Evolutionary conservation across 2,113 vertebrate genomes (phyloP).

Genomic region (Xiphophorus couchianus): DNA sequence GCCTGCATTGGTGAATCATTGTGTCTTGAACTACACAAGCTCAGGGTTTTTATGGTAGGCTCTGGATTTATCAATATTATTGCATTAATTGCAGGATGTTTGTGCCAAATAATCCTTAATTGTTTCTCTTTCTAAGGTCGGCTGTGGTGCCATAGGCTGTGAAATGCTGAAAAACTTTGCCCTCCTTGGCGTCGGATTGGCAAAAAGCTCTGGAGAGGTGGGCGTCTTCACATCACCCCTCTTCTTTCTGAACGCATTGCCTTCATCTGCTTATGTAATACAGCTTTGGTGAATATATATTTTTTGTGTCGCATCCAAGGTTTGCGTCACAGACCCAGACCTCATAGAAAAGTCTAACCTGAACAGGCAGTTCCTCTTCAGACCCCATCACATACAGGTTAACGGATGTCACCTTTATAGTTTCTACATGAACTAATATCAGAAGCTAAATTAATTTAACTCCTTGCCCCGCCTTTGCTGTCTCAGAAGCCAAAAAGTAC

Average conservation of each 20-base stretch:
- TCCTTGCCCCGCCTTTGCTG: not conserved
- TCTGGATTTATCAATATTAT: slow-evolving; percentile 57
- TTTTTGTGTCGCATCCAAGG: slow-evolving; percentile 72
- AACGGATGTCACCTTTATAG: not conserved
- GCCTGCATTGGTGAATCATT: slow-evolving; percentile 91
- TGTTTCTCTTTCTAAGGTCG: slow-evolving; percentile 81
- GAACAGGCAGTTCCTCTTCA: slow-evolving; percentile 97
- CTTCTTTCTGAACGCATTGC: not conserved
- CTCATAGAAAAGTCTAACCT: slow-evolving; percentile 99
- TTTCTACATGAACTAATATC: no score
- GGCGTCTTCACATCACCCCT: not conserved
- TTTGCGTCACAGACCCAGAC: slow-evolving; percentile 96
- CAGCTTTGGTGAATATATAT: not conserved
- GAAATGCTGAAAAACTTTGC: slow-evolving; percentile 99
- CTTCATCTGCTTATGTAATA: not conserved
- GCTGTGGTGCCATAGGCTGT: slow-evolving; percentile 97
- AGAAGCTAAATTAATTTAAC: not conserved
- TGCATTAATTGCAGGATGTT: not conserved
- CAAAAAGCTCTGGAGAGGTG: slow-evolving; percentile 80
- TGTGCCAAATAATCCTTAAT: not conserved
- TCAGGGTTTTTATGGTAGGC: slow-evolving; percentile 94
- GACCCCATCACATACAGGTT: slow-evolving; percentile 97
- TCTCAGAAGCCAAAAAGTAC: slow-evolving; percentile 94
- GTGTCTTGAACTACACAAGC: slow-evolving; percentile 88
- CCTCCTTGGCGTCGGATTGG: slow-evolving; percentile 90